A percentile compares a stretch with the other conserved stretches of the same genome.
These are phyloP conservation scores for Amblyraja radiata DNA, from an alignment of 2,797 vertebrate species.

Conservation along the genomic window DNA sequence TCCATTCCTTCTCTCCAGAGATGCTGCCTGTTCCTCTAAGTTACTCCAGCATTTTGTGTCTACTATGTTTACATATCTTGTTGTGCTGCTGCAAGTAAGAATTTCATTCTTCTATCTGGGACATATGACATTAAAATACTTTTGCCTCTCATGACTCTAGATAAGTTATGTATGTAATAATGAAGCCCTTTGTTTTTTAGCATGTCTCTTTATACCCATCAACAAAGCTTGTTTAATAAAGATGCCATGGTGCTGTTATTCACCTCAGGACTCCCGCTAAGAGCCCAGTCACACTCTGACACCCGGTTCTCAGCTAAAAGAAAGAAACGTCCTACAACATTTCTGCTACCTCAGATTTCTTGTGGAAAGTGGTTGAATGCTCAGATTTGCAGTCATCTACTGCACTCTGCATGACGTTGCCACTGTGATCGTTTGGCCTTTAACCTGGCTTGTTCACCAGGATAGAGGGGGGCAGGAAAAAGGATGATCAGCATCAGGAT, in stretches of 20 bases:
- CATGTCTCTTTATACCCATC: background rate
- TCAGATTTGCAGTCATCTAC: background rate
- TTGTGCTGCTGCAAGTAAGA: too few relatives aligned
- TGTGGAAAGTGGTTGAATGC: background rate
- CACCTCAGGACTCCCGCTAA: background rate
- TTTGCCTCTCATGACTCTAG: too few relatives aligned
- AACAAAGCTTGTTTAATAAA: background rate
- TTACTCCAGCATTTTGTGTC: too few relatives aligned
- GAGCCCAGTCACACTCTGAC: background rate
- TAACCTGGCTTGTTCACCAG: background rate
- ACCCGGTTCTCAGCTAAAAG: background rate
- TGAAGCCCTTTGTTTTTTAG: background rate
- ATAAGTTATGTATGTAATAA: background rate
- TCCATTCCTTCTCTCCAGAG: too few relatives aligned
- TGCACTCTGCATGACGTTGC: background rate
- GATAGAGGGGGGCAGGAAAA: background rate
- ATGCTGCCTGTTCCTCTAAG: too few relatives aligned
- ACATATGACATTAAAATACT: too few relatives aligned
- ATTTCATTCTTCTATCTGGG: too few relatives aligned
- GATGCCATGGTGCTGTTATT: background rate
- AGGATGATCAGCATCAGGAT: background rate
- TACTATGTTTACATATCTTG: too few relatives aligned
- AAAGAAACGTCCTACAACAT: background rate
- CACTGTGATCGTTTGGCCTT: background rate
- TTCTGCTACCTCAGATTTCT: background rate